Evolutionary conservation across 2,113 vertebrate species (phyloP).

Genomic region (Pygoscelis antarcticus): DNA sequence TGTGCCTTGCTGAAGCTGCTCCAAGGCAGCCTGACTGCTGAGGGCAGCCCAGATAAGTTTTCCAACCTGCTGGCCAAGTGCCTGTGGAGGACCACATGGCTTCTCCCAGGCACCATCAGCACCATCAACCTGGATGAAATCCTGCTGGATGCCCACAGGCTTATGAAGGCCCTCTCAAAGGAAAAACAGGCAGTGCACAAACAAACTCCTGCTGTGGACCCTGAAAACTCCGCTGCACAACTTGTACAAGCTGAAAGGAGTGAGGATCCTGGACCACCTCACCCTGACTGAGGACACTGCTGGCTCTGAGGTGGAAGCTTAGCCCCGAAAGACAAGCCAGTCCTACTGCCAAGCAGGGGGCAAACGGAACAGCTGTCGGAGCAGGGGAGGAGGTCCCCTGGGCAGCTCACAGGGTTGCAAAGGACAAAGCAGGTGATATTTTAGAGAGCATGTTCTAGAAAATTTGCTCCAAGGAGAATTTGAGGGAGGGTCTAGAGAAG

Average conservation of each 20-base stretch:
- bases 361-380: slow-evolving; percentile 57
- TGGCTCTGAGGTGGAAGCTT: slow-evolving; percentile 79
- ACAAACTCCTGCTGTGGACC: slow-evolving; percentile 75
- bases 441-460: slow-evolving; percentile 82
- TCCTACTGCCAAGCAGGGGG: slow-evolving; percentile 63
- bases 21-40: slow-evolving; percentile 76
- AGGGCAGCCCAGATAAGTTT: slow-evolving; percentile 72
- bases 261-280: slow-evolving; percentile 81
- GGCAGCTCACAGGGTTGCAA: slow-evolving; percentile 72
- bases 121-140: slow-evolving; percentile 78
- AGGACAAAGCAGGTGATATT: slow-evolving; percentile 76
- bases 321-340: slow-evolving; percentile 72
- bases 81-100: slow-evolving; percentile 79
- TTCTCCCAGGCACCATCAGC: slow-evolving; percentile 78
- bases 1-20: slow-evolving; percentile 81
- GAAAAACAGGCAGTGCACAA: slow-evolving; percentile 79
- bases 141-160: slow-evolving; percentile 78
- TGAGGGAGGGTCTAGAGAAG: slow-evolving; percentile 79
- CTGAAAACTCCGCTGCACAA: slow-evolving; percentile 82
- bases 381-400: slow-evolving; percentile 54
- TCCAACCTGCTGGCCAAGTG: slow-evolving; percentile 83
- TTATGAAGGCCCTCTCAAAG: slow-evolving; percentile 81
- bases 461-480: slow-evolving; percentile 80
- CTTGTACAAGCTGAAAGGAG: slow-evolving; percentile 79
- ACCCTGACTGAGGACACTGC: slow-evolving; percentile 81